Evolutionary conservation across 1,140 invertebrate species (phyloP).

Genomic region (Bombus superbus): DNA sequence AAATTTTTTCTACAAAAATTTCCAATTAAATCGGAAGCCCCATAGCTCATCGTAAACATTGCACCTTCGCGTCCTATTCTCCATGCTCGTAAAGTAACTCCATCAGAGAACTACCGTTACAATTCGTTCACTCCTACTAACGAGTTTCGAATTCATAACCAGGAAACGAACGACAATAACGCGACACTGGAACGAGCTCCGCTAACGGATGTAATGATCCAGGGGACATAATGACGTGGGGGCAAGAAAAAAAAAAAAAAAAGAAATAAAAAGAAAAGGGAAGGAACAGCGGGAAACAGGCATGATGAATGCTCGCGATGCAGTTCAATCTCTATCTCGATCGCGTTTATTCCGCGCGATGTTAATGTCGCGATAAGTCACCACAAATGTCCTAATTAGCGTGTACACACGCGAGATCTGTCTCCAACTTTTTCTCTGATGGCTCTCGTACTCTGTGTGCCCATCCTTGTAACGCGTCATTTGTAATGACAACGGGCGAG

Average conservation of each 20-base stretch:
- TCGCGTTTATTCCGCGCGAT: conserved; percentile 47
- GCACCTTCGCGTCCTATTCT: background rate
- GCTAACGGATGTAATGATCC: too few relatives aligned
- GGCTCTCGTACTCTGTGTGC: background rate
- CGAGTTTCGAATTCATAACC: background rate
- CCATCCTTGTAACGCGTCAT: conserved; percentile 41
- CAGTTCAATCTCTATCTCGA: conserved; percentile 55
- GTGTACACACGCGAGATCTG: conserved; percentile 22
- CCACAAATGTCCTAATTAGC: conserved; percentile 56
- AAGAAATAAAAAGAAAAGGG: background rate
- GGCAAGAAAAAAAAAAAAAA: background rate
- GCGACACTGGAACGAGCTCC: background rate
- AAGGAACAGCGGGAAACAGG: conserved; percentile 19
- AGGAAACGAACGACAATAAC: background rate
- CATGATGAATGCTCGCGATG: conserved; percentile 38
- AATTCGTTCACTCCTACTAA: background rate
- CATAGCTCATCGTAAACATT: background rate
- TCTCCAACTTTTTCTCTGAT: background rate
- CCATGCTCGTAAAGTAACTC: background rate
- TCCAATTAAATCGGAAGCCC: background rate
- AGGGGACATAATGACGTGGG: background rate
- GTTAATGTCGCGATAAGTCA: conserved; percentile 54
- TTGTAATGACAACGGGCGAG: conserved; percentile 31
- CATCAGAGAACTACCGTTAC: background rate
- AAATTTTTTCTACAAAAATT: background rate